phyloP scores from a whole-genome alignment of 1,140 invertebrate species.

The Drosophila pallidifrons region DNA sequence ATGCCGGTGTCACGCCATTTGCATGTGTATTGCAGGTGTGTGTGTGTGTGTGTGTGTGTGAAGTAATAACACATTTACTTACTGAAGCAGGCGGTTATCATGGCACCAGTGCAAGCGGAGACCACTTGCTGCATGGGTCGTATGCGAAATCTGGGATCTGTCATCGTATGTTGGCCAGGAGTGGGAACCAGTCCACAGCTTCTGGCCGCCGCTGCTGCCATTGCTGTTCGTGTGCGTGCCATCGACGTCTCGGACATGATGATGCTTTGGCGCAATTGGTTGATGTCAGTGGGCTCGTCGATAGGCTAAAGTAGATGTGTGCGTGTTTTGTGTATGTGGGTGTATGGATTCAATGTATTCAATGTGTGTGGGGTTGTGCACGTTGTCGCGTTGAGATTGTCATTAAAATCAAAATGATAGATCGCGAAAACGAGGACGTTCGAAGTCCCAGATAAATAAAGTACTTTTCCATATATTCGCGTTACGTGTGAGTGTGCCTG shows the following conservation, averaged over 20 bases:
- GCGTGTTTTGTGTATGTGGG: background rate
- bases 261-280: conserved; percentile 12
- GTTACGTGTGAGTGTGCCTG: conserved; percentile 6
- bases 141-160: conserved; percentile 91
- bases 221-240: background rate
- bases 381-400: conserved; percentile 9
- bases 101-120: conserved; percentile 94
- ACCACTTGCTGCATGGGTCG: conserved; percentile 95
- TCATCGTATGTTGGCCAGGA: conserved; percentile 60
- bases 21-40: background rate
- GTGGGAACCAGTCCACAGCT: background rate
- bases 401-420: conserved; percentile 4
- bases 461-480: conserved; percentile 11
- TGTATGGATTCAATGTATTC: background rate
- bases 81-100: conserved; percentile 96
- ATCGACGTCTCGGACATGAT: conserved; percentile 19
- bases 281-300: conserved; percentile 27
- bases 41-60: background rate
- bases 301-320: conserved; percentile 32
- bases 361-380: background rate
- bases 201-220: background rate
- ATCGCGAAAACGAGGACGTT: background rate
- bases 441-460: conserved; percentile 19
- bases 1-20: background rate
- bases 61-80: conserved; percentile 77